Base-by-base conservation (phyloP, 2,888 invertebrate species). In the Diaperis boleti region DNA sequence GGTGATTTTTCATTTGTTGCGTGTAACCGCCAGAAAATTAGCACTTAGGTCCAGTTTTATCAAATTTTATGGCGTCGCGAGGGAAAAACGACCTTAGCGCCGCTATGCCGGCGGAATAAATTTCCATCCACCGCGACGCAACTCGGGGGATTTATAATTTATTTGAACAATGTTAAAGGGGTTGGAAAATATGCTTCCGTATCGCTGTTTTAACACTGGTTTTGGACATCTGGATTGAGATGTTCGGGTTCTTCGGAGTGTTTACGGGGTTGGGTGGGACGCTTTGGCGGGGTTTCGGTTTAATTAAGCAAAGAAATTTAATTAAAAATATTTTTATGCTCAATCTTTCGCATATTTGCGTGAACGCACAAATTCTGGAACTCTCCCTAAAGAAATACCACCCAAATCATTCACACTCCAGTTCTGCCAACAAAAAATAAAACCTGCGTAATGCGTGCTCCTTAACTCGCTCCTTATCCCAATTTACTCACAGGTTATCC, bases 21-120 rank as follows among this genome's bases (percentile, higher is more conserved):
- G 76, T 72, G 72, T 71, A 76, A 77, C 76, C 76, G 72, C 76
- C 71, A 72, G 78, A 78, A 77, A 78, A 77, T 76, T 76, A 74
- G 74, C 77, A 75, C 76, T 76, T 76, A 76, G 76, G 72, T 73
- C 69, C 75, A 74, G 75, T 78, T 76, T 77, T 78, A 78, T 77
- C 76, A 45, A 62, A 56, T 62, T 62, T 49, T 39, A 44, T 33
- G 47, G 29, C 15, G 18, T 17, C 26, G 4, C 39, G 29, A 14
- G 29, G 35, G 47, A 61, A 61, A 55, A 50, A 44, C 52, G 60
- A 33, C 60, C 35, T 22, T 44, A 47, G 26, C 18, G 55, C 15
- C 13, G 7, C n/a, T 8, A n/a, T 18, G 6, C 6, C 14, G 18
- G 11, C 22, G 22, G 47, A 15, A 35, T 37, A 37, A 22, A 61